These are phyloP conservation scores for Arenicola marina DNA, from an alignment of 2,888 invertebrate genomes.

Conservation along the genomic window DNA sequence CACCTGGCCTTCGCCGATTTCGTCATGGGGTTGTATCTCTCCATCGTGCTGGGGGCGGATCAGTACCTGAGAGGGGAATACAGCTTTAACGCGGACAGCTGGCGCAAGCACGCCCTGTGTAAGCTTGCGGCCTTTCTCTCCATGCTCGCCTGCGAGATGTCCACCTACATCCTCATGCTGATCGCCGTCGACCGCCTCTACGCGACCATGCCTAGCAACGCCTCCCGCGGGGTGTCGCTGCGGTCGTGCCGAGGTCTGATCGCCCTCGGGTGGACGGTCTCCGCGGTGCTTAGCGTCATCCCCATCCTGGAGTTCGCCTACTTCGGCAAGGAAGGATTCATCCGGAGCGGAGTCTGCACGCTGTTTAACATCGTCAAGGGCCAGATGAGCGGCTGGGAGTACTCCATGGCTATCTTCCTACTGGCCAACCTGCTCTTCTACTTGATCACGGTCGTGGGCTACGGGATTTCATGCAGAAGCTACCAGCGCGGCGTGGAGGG, in stretches of 20 bases:
- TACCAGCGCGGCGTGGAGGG: neutral
- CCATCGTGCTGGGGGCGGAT: slow-evolving; percentile 16
- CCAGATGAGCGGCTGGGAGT: slow-evolving; percentile 8
- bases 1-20: slow-evolving; percentile 19
- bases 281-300: slow-evolving; percentile 2
- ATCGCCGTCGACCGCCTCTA: slow-evolving; percentile 10
- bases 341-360: slow-evolving; percentile 6
- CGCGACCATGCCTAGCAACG: neutral
- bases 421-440: neutral
- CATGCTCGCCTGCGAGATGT: slow-evolving; percentile 14
- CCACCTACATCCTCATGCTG: slow-evolving; percentile 3
- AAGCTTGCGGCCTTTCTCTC: slow-evolving; percentile 17
- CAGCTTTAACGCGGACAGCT: slow-evolving; percentile 12
- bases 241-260: slow-evolving; percentile 6
- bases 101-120: slow-evolving; percentile 16
- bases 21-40: slow-evolving; percentile 12
- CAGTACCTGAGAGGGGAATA: slow-evolving; percentile 5
- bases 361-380: slow-evolving; percentile 8
- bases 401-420: slow-evolving; percentile 6
- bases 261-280: slow-evolving; percentile 13
- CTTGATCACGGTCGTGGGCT: neutral
- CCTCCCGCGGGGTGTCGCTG: neutral
- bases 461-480: neutral
- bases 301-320: slow-evolving; percentile 16
- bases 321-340: slow-evolving; percentile 5